Base-by-base conservation (phyloP, 2,888 invertebrate genomes). In the Zeuzera pyrina region DNA sequence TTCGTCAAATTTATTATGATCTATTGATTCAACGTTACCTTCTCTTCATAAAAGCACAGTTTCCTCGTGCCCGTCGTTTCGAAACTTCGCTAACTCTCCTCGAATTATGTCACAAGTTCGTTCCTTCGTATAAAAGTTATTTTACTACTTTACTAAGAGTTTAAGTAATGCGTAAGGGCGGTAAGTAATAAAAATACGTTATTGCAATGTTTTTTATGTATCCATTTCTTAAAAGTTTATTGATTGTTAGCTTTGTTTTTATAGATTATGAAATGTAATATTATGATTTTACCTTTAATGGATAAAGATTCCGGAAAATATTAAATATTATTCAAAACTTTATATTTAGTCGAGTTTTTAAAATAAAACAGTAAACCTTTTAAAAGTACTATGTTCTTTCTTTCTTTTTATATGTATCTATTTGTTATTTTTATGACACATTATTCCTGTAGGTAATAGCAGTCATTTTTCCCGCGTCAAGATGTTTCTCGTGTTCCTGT, bases 81-180 rank as follows among this genome's bases (percentile, higher is more conserved):
- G 45, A 57, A 59, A 54, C 53, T 66, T 52, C 35, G 41, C 34
- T 44, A 58, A 54, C 54, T 61, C 52, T 37, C 42, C 43, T 49
- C 41, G 68, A 68, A 69, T 73, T 68, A 69, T 66, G 67, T 70
- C 63, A 39, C 59, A 64, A 68, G 49, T 62, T 62, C 21, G 33
- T 30, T 43, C 45, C 48, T 40, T 49, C 50, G 48, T 48, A 56
- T 57, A 52, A 61, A 70, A 71, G 58, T 77, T 70, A 65, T 68
- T 71, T 73, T 66, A 71, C 65, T 68, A 62, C 67, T 62, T 52
- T 47, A 50, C 64, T 66, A 69, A 67, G 65, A 69, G 57, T 63
- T 69, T 64, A 62, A 44, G 42, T 39, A 40, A 50, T 53, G 57
- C 60, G 24, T 19, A 31, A 35, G 33, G 35, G 30, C 31, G 30